Base-by-base conservation (phyloP, 92 coral and sea anemone genomes). In the Paragorgia papillata region DNA sequence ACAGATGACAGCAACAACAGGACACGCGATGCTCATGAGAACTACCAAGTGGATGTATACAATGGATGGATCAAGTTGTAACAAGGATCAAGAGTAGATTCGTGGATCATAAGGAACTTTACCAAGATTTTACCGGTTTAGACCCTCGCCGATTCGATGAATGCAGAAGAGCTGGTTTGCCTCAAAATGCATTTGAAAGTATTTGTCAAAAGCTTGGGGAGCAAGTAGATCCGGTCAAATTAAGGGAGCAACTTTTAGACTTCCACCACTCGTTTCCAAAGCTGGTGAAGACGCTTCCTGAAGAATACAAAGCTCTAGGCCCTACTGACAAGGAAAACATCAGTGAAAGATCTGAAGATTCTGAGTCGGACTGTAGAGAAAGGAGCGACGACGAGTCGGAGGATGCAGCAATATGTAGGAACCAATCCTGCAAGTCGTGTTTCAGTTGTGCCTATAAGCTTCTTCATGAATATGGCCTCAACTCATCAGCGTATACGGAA, bases 121-220 rank as follows among this genome's bases (percentile, higher is more conserved):
- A 59, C 30, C 29, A 59, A 59, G 35, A 59, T 59, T 59, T 59
- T 59, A 9, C 65, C 33, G 30, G 0, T 59, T 59, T 59, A 21
- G 65, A 59, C 65, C 65, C 65, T 59, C 35, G 65, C 35, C 35
- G 65, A 59, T 59, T 59, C 17, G 65, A 59, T 28, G 65, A 59
- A 59, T 59, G 30, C 33, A 59, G 65, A 12, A 55, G 9, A 17
- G 61, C 29, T 55, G 61, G 61, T 27, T 55, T 55, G 61, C 29
- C 61, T 17, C 27, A 59, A 26, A 59, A 18, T 59, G 65, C 65
- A 25, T 26, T 59, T 21, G 35, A 59, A 59, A 59, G 65, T 59
- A 21, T 59, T 8, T 59, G 35, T 59, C 31, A 59, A 59, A 59
- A 59, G 65, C 30, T 59, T 18, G 65, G 34, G 3, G 1, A 59